Conservation (phyloP, 2,797 vertebrate genomes). For the Phoxinus dragarum region DNA sequence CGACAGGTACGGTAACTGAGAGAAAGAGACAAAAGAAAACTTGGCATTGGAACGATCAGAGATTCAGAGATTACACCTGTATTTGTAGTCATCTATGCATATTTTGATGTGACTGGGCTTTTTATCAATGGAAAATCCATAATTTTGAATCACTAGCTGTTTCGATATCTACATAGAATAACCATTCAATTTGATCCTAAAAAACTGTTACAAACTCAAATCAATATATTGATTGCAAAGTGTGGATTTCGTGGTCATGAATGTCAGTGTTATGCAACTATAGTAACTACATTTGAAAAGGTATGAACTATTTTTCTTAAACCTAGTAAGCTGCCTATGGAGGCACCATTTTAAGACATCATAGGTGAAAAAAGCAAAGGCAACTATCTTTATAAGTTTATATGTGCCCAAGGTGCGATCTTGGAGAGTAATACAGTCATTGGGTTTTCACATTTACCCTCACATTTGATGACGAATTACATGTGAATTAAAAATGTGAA, state of each 20-base stretch:
- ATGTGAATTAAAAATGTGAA: too few species aligned
- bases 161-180: background rate
- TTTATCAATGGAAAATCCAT: background rate
- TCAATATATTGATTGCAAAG: background rate
- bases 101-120: background rate
- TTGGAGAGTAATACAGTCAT: too few species aligned
- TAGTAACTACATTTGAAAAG: too few species aligned
- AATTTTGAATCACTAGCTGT: background rate
- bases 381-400: background rate
- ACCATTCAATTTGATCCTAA: background rate
- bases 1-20: conserved; percentile 73
- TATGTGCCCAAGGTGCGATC: background rate
- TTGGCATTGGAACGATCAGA: background rate
- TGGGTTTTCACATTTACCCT: background rate
- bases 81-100: background rate
- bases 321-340: background rate
- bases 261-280: background rate
- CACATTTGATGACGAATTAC: background rate
- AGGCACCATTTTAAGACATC: background rate
- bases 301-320: background rate
- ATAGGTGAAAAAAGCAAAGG: background rate
- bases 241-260: background rate
- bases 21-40: background rate
- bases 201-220: background rate
- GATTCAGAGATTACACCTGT: background rate